Percentiles rank a stretch among this genome's conserved stretches.
phyloP scores from a whole-genome alignment of 2,888 invertebrate genomes.

The Tetheella fluctuosa region DNA sequence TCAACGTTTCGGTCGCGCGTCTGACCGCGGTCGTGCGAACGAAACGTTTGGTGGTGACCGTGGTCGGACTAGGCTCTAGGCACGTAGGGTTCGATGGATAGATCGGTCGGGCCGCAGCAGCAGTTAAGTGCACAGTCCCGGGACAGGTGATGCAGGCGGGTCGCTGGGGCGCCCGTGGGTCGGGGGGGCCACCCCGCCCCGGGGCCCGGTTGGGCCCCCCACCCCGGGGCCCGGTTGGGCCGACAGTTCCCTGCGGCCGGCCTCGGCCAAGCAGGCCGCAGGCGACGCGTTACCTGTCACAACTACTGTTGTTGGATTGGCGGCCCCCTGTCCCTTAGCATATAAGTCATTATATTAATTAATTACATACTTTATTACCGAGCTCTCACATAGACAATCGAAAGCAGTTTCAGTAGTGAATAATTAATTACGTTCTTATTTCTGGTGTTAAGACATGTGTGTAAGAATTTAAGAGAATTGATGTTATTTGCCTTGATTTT shows the following conservation, averaged over 20 bases:
- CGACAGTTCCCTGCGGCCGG: slow-evolving; percentile 84
- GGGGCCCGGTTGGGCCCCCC: no score
- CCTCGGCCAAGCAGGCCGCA: slow-evolving; percentile 39
- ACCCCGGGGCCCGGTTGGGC: no score
- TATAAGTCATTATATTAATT: slow-evolving; percentile 32
- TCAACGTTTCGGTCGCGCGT: no score
- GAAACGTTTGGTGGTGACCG: slow-evolving; percentile 19
- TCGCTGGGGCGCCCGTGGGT: slow-evolving; percentile 42
- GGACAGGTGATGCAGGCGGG: slow-evolving; percentile 57
- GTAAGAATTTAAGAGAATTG: slow-evolving; percentile 66
- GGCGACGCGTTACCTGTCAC: slow-evolving; percentile 73
- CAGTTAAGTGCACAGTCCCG: slow-evolving; percentile 15
- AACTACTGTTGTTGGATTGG: slow-evolving; percentile 83
- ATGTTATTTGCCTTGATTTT: slow-evolving; percentile 78
- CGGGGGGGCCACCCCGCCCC: no score
- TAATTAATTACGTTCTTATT: slow-evolving; percentile 39
- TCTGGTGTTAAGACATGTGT: slow-evolving; percentile 67
- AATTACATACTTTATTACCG: slow-evolving; percentile 38
- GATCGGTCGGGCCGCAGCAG: neutral
- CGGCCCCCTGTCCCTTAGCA: slow-evolving; percentile 78
- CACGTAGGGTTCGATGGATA: slow-evolving; percentile 22
- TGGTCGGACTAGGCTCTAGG: slow-evolving; percentile 11
- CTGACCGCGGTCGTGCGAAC: no score
- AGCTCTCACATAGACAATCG: slow-evolving; percentile 51
- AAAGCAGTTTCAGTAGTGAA: slow-evolving; percentile 47